These are phyloP conservation scores for Pseudomugil tenellus DNA, from an alignment of 2,797 vertebrate genomes.

Conservation along the genomic window DNA sequence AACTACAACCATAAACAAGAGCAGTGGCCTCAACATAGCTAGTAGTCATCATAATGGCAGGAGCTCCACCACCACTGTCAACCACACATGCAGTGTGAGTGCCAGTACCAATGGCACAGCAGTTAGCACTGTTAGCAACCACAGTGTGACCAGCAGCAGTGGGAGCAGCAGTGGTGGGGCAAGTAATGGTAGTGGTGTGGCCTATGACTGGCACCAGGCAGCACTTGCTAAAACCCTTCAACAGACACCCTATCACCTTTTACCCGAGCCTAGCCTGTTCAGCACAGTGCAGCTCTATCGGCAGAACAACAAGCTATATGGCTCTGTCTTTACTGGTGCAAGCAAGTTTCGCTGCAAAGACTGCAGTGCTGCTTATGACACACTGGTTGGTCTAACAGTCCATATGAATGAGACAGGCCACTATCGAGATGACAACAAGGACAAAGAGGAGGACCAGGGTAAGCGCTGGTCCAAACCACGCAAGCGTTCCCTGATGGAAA, in stretches of 20 bases:
- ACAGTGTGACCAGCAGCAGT: constrained; percentile 74
- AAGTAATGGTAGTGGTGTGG: constrained; percentile 85
- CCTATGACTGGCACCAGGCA: constrained; percentile 91
- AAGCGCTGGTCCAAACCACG: constrained; percentile 97
- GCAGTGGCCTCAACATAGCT: constrained; percentile 76
- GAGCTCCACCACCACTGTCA: constrained; percentile 84
- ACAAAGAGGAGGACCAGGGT: constrained; percentile 94
- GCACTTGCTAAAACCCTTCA: constrained; percentile 97
- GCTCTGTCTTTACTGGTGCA: constrained; percentile 97
- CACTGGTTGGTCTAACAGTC: constrained; percentile 95
- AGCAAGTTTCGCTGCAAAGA: constrained; percentile 99
- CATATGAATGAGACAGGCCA: constrained; percentile 99
- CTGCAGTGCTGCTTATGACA: constrained; percentile 98
- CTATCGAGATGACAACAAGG: constrained; percentile 98
- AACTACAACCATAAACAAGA: constrained; percentile 79
- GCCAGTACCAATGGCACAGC: constrained; percentile 73
- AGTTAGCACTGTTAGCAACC: constrained; percentile 70
- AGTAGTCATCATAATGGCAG: constrained; percentile 81
- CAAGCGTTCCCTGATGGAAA: constrained; percentile 98
- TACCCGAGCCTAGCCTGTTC: constrained; percentile 98
- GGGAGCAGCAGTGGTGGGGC: constrained; percentile 71
- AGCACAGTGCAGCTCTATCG: constrained; percentile 99
- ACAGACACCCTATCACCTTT: constrained; percentile 93
- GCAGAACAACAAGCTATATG: constrained; percentile 98
- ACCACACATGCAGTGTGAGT: constrained; percentile 72